phyloP scores from a whole-genome alignment of 2,113 vertebrate genomes.

The Leptosomus discolor region DNA sequence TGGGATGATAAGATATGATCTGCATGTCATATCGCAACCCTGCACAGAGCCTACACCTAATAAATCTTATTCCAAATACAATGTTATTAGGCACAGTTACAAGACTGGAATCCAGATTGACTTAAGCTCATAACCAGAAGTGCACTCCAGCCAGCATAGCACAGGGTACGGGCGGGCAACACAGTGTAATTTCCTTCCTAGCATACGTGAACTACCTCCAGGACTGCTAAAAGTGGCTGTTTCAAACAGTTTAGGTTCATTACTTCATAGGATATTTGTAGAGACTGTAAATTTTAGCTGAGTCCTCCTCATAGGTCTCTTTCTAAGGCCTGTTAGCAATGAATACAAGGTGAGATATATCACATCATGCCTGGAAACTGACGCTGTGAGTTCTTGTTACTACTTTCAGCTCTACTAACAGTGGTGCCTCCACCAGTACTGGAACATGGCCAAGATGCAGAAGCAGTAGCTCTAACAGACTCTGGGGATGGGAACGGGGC shows the following conservation, averaged over 20 bases:
- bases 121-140: background rate
- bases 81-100: background rate
- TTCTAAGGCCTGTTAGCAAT: background rate
- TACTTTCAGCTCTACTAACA: background rate
- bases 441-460: background rate
- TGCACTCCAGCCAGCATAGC: background rate
- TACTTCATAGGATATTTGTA: background rate
- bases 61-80: background rate
- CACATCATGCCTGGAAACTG: fast-evolving
- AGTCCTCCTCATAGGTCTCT: background rate
- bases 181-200: background rate
- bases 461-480: background rate
- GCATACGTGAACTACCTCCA: background rate
- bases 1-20: background rate
- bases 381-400: background rate
- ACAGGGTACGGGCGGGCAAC: background rate
- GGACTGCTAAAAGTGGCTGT: background rate
- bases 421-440: background rate
- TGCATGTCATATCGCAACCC: background rate
- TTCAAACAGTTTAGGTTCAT: background rate
- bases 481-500: background rate
- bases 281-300: background rate
- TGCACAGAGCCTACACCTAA: background rate
- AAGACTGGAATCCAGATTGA: background rate
- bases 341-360: background rate